These are phyloP conservation scores for Pelobates cultripes DNA, from an alignment of 2,797 vertebrate genomes.

Conservation along the genomic window DNA sequence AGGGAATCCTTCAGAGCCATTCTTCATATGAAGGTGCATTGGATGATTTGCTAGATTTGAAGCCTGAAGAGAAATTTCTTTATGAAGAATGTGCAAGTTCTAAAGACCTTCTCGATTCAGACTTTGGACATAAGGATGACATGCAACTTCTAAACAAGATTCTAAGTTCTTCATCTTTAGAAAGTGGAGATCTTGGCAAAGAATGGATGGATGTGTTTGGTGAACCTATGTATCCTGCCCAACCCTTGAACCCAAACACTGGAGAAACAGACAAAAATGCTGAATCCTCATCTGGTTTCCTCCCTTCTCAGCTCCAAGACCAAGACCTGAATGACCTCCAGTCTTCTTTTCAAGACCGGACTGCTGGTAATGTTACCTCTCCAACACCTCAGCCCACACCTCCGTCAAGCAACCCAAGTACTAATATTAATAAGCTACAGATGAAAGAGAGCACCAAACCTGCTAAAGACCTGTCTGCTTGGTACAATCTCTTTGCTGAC, in stretches of 20 bases:
- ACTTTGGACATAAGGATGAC: conserved; percentile 78
- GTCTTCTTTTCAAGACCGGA: conserved; percentile 82
- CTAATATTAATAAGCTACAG: conserved; percentile 64
- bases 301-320: conserved; percentile 94
- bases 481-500: conserved; percentile 89
- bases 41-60: conserved; percentile 73
- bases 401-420: conserved; percentile 71
- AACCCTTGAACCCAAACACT: conserved; percentile 35
- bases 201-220: conserved; percentile 92
- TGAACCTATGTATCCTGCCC: conserved; percentile 64
- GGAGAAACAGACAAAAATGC: conserved; percentile 62
- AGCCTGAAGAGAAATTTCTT: conserved; percentile 62
- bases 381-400: conserved; percentile 67
- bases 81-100: conserved; percentile 66
- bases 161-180: conserved; percentile 80
- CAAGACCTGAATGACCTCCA: conserved; percentile 82
- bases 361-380: conserved; percentile 61
- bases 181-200: conserved; percentile 82
- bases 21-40: too few species aligned
- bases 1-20: conserved; percentile 43
- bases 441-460: conserved; percentile 73
- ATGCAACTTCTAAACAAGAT: conserved; percentile 87
- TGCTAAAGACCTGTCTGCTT: conserved; percentile 80
- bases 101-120: conserved; percentile 68
- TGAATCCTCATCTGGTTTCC: conserved; percentile 75